These are phyloP conservation scores for Hemicentrotus pulcherrimus DNA, from an alignment of 35 echinoderm and acorn worm species.

Conservation along the genomic window DNA sequence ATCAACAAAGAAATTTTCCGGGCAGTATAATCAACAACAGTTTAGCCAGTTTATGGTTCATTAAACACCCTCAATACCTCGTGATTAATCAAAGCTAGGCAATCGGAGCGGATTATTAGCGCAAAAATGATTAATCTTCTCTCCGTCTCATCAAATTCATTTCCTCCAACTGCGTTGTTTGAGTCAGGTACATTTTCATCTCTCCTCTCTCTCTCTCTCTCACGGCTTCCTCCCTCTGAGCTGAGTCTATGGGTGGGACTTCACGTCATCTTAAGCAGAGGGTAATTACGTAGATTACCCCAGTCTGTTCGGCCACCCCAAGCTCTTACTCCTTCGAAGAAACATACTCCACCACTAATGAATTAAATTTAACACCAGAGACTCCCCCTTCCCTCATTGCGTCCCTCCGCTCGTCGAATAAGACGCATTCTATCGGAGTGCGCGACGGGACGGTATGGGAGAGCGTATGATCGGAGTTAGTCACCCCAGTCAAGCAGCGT, in stretches of 20 bases:
- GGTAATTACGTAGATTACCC: slow-evolving; percentile 36
- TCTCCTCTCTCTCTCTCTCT: neutral
- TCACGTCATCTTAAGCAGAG: slow-evolving; percentile 13
- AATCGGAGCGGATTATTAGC: slow-evolving; percentile 34
- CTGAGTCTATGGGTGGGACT: neutral
- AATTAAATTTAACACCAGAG: slow-evolving; percentile 21
- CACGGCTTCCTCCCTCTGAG: neutral
- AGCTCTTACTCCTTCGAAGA: neutral
- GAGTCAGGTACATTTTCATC: neutral
- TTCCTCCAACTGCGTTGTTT: neutral
- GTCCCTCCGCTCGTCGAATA: neutral
- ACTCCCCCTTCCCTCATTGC: neutral
- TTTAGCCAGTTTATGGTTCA: slow-evolving; percentile 28
- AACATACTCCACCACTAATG: slow-evolving; percentile 34
- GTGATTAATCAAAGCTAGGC: slow-evolving; percentile 43
- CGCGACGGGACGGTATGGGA: neutral
- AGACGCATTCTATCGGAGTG: neutral
- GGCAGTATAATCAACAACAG: slow-evolving; percentile 25
- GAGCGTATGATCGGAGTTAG: slow-evolving; percentile 2
- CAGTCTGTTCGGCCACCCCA: neutral
- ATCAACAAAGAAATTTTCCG: neutral
- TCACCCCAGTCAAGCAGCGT: neutral
- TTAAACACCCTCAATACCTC: slow-evolving; percentile 25
- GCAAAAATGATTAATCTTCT: slow-evolving; percentile 29
- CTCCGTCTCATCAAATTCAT: slow-evolving; percentile 29